Percentiles rank a stretch among this genome's conserved stretches.
phyloP scores from a whole-genome alignment of 2,797 vertebrate species.

The Anguilla obscura region DNA sequence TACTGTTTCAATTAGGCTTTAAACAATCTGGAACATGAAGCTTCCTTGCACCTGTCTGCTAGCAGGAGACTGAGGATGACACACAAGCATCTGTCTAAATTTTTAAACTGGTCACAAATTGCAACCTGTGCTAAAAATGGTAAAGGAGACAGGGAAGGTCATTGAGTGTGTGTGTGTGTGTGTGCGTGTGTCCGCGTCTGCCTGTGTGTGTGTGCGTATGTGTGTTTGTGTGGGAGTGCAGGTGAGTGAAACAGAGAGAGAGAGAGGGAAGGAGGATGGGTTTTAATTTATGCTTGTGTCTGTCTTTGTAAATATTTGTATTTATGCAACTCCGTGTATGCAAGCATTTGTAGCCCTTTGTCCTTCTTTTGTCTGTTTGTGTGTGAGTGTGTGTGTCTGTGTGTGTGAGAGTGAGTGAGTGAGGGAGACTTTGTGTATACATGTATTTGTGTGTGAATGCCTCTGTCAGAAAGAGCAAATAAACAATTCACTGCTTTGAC shows the following conservation, averaged over 20 bases:
- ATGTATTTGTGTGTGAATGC: no score
- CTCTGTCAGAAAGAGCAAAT: not conserved
- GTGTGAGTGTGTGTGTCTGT: not conserved
- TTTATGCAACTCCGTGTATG: no score
- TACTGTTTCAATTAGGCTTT: not conserved
- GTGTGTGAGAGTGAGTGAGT: not conserved
- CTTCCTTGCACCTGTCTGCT: constrained; percentile 17
- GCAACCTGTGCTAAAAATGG: not conserved
- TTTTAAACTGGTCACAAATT: not conserved
- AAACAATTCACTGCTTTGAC: constrained; percentile 14
- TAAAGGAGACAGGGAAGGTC: not conserved
- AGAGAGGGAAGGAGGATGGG: not conserved
- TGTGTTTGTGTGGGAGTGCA: not conserved
- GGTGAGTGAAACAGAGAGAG: not conserved
- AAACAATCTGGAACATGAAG: not conserved
- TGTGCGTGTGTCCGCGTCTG: not conserved
- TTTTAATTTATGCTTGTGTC: not conserved
- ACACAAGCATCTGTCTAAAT: constrained; percentile 8
- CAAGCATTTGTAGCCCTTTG: no score
- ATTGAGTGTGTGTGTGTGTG: not conserved
- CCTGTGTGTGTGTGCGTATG: not conserved
- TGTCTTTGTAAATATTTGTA: no score
- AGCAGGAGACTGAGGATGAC: constrained; percentile 1
- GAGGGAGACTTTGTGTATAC: not conserved
- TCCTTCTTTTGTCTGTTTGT: no score